phyloP scores from a whole-genome alignment of 64 coral and sea anemone genomes.

The Pocillopora verrucosa region DNA sequence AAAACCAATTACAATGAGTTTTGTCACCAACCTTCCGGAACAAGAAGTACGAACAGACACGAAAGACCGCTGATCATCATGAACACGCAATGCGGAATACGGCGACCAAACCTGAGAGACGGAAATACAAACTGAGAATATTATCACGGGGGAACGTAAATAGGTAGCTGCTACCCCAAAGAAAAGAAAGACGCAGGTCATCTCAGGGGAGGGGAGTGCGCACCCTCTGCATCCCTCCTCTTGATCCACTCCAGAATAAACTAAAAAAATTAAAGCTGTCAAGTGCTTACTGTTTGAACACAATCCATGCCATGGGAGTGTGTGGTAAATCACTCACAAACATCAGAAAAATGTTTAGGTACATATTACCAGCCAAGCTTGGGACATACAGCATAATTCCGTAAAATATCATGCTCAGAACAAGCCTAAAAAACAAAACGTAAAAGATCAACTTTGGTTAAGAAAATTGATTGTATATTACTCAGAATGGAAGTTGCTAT shows the following conservation, averaged over 20 bases:
- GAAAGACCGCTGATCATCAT: conserved; percentile 51
- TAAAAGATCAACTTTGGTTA: background rate
- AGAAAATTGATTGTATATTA: no score
- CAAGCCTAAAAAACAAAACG: conserved; percentile 19
- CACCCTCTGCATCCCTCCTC: no score
- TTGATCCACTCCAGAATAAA: no score
- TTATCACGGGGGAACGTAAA: background rate
- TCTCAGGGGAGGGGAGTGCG: no score
- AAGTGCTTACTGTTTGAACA: conserved; percentile 43
- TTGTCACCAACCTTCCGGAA: conserved; percentile 54
- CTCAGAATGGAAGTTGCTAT: no score
- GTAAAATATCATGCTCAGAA: conserved; percentile 53
- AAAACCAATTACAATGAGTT: no score
- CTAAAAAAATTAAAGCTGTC: no score
- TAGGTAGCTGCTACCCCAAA: no score
- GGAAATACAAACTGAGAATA: background rate
- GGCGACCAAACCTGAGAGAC: conserved; percentile 59
- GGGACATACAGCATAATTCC: conserved; percentile 61
- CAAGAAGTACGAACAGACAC: conserved; percentile 40
- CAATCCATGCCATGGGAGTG: conserved; percentile 55
- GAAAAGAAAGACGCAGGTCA: no score
- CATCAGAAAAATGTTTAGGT: conserved; percentile 63
- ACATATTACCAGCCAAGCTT: conserved; percentile 48
- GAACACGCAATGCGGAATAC: conserved; percentile 40
- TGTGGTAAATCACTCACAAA: conserved; percentile 49